Evolutionary conservation across 2,113 vertebrate species (phyloP).

Genomic region (Crotalus tigris): DNA sequence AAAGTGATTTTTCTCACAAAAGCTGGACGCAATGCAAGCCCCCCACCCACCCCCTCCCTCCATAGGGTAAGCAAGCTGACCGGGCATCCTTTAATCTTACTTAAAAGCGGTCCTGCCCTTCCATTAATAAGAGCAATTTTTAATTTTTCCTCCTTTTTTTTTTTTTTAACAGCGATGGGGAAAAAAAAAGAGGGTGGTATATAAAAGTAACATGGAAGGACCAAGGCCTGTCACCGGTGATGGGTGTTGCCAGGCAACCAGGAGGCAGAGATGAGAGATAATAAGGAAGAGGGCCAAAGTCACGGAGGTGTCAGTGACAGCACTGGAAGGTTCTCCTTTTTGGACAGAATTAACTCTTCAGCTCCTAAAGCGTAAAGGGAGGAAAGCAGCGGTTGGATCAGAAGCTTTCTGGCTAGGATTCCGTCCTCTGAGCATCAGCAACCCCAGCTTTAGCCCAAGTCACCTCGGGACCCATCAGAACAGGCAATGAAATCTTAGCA

Average conservation of each 20-base stretch:
- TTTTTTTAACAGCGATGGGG: background rate
- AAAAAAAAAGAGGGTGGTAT: background rate
- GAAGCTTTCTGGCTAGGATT: too few relatives aligned
- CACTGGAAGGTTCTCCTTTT: background rate
- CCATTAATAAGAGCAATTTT: constrained; percentile 6
- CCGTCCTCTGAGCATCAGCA: background rate
- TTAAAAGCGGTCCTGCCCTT: background rate
- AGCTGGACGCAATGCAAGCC: background rate
- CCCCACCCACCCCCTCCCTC: background rate
- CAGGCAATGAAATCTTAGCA: background rate
- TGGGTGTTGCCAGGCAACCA: constrained; percentile 33
- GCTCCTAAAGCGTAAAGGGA: background rate
- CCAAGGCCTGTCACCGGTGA: constrained; percentile 26
- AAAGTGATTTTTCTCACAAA: background rate
- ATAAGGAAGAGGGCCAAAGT: constrained; percentile 28
- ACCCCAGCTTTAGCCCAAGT: background rate
- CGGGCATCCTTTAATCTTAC: background rate
- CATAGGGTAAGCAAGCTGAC: background rate
- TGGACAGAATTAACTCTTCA: background rate
- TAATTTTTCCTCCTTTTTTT: background rate
- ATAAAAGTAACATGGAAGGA: constrained; percentile 6
- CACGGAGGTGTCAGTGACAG: background rate
- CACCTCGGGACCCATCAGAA: background rate
- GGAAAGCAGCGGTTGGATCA: background rate
- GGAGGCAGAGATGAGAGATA: constrained; percentile 4